A percentile compares a stretch with the other conserved stretches of the same genome.
Conservation (phyloP, 2,797 vertebrate genomes). For the Helarctos malayanus region DNA sequence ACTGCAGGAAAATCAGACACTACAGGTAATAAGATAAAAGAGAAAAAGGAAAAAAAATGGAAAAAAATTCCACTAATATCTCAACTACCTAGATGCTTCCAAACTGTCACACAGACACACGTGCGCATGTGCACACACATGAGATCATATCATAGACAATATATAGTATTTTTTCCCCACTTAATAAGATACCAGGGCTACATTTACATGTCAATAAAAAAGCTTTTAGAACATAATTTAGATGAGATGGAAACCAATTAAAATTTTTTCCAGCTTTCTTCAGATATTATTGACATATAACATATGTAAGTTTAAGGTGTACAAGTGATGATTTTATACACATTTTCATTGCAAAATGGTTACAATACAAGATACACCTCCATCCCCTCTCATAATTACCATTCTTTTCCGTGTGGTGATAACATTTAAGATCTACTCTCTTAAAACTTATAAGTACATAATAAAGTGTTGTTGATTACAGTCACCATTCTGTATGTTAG, state of each 20-base stretch:
- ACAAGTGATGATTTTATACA: neutral
- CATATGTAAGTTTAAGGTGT: neutral
- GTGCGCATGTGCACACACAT: neutral
- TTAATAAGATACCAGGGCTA: neutral
- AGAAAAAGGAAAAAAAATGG: neutral
- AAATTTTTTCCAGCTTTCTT: neutral
- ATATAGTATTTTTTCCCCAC: neutral
- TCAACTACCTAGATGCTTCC: neutral
- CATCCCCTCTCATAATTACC: neutral
- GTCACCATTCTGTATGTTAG: neutral
- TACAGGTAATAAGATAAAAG: neutral
- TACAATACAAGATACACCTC: neutral
- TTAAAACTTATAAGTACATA: neutral
- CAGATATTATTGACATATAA: neutral
- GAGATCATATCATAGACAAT: neutral
- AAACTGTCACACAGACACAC: neutral
- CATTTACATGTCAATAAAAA: neutral
- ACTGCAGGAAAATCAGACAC: neutral
- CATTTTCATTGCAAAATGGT: neutral
- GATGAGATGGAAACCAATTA: neutral
- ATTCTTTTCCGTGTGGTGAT: neutral
- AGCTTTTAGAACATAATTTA: slow-evolving; percentile 35
- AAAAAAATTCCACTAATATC: neutral
- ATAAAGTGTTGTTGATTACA: neutral
- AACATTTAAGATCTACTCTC: neutral